These are phyloP conservation scores for Hystrix brachyura DNA, from an alignment of 2,113 vertebrate species.

Conservation along the genomic window DNA sequence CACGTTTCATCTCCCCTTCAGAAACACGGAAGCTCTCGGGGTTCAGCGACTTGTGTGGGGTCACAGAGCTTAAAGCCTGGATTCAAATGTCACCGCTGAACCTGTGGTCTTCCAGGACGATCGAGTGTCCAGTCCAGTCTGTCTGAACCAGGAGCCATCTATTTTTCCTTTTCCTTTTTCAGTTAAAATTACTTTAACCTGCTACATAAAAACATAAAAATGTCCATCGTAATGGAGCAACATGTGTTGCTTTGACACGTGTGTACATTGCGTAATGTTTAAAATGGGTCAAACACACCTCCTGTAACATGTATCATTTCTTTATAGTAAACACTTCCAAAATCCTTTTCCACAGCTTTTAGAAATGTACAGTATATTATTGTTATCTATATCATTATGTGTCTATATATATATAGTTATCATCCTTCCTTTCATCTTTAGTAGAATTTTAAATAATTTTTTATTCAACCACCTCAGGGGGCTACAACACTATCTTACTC, in stretches of 20 bases:
- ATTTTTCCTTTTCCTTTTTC: not conserved
- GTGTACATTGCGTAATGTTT: not conserved
- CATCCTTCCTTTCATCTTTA: not conserved
- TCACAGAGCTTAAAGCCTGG: not conserved
- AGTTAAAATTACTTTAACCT: not conserved
- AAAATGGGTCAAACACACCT: not conserved
- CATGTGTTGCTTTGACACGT: not conserved
- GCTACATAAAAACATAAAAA: not conserved
- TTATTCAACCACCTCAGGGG: not conserved
- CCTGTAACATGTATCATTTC: not conserved
- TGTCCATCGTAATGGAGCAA: not conserved
- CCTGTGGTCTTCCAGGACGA: not conserved
- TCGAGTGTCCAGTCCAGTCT: not conserved
- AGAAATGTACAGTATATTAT: not conserved
- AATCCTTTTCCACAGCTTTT: not conserved
- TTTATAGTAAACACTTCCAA: not conserved
- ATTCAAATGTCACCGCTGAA: not conserved
- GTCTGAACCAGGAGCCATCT: not conserved
- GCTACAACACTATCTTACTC: not conserved
- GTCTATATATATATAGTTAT: too few species aligned
- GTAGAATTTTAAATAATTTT: slow-evolving; percentile 26
- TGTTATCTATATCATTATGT: not conserved
- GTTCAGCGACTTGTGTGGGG: not conserved
- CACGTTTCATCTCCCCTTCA: not conserved
- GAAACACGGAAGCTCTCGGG: not conserved